These are phyloP conservation scores for Gouania willdenowi DNA, from an alignment of 2,797 vertebrate species.

Conservation along the genomic window DNA sequence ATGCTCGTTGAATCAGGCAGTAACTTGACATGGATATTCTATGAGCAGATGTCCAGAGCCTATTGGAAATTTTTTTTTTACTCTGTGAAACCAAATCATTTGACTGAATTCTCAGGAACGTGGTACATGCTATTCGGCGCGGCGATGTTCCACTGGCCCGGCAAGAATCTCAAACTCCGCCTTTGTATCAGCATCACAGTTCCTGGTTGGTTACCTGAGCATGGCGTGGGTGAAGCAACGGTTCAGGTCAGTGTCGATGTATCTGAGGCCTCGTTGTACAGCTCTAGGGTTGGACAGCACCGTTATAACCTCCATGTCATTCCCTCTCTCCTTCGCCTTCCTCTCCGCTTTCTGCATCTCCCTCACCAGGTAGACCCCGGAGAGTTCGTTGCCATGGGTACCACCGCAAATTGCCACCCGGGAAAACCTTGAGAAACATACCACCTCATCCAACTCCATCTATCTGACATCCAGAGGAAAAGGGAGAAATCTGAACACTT, in stretches of 20 bases:
- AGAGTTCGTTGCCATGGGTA: slow-evolving; percentile 85
- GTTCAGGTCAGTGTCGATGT: slow-evolving; percentile 78
- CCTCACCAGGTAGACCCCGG: slow-evolving; percentile 75
- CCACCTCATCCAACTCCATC: slow-evolving; percentile 50
- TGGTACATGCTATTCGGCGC: no score
- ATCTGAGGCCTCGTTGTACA: slow-evolving; percentile 67
- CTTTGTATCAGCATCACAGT: background rate
- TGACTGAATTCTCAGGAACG: no score
- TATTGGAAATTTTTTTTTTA: no score
- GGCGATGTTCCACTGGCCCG: no score
- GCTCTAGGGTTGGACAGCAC: slow-evolving; percentile 79
- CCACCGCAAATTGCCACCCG: slow-evolving; percentile 79
- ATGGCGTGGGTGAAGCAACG: slow-evolving; percentile 70
- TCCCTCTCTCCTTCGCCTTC: slow-evolving; percentile 28
- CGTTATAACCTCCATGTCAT: slow-evolving; percentile 28
- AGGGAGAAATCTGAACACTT: no score
- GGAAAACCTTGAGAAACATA: slow-evolving; percentile 58
- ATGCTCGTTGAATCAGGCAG: no score
- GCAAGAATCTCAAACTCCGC: no score
- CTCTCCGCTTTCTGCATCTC: slow-evolving; percentile 62
- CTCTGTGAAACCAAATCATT: no score
- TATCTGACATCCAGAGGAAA: slow-evolving; percentile 10
- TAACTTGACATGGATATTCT: no score
- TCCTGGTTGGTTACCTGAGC: slow-evolving; percentile 57
- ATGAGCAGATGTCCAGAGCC: no score